These are phyloP conservation scores for Platichthys stellatus DNA, from an alignment of 2,113 vertebrate genomes.

Conservation along the genomic window DNA sequence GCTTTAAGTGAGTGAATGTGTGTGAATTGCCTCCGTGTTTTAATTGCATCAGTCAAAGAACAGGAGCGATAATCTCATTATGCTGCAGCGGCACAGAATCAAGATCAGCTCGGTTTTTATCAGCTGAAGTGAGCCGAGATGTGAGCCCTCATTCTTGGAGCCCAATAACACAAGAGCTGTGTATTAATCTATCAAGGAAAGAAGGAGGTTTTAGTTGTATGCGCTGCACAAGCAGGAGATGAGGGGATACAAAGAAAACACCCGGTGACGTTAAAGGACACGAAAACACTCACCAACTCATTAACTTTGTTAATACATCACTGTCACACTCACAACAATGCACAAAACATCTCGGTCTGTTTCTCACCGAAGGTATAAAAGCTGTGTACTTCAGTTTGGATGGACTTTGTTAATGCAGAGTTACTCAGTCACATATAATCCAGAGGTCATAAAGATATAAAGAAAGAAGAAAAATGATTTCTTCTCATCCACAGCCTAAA, in stretches of 20 bases:
- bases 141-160: not conserved
- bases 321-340: too few relatives aligned
- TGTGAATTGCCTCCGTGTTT: slow-evolving; percentile 67
- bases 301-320: not conserved
- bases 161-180: not conserved
- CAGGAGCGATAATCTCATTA: slow-evolving; percentile 71
- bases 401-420: not conserved
- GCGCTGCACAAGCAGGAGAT: not conserved
- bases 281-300: not conserved
- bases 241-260: too few relatives aligned
- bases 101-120: slow-evolving; percentile 57
- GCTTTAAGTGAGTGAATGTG: slow-evolving; percentile 50
- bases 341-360: too few relatives aligned
- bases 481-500: too few relatives aligned
- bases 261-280: too few relatives aligned
- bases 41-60: slow-evolving; percentile 76
- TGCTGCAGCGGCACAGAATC: slow-evolving; percentile 44
- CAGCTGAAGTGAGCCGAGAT: slow-evolving; percentile 34
- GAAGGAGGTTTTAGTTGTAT: not conserved
- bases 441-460: slow-evolving; percentile 3
- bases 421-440: not conserved
- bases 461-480: not conserved
- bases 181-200: not conserved
- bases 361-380: too few relatives aligned
- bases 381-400: not conserved